A percentile compares a stretch with the other conserved stretches of the same genome.
Conservation (phyloP, 1,140 invertebrate species). For the Drosophila albomicans region DNA sequence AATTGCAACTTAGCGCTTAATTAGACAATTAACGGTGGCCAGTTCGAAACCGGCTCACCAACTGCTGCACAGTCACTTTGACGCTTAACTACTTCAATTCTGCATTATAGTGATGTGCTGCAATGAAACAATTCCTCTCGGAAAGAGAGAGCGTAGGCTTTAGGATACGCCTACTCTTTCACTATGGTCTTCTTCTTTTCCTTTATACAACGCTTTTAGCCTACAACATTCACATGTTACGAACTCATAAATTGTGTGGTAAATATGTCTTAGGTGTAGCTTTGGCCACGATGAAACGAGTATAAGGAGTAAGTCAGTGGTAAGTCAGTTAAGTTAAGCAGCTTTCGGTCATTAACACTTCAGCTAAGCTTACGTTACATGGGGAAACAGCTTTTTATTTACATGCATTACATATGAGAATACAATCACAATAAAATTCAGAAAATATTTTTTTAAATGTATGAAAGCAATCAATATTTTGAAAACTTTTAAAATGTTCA, state of each 20-base stretch:
- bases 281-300: neutral
- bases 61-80: slow-evolving; percentile 73
- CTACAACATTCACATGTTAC: slow-evolving; percentile 33
- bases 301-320: too few relatives aligned
- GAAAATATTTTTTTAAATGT: too few relatives aligned
- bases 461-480: too few relatives aligned
- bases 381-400: too few relatives aligned
- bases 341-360: slow-evolving; percentile 53
- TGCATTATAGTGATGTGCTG: slow-evolving; percentile 42
- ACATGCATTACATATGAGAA: slow-evolving; percentile 26
- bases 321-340: neutral
- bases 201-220: slow-evolving; percentile 35
- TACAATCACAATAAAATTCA: neutral
- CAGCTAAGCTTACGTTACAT: slow-evolving; percentile 14
- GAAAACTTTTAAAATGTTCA: too few relatives aligned
- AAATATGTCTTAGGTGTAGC: slow-evolving; percentile 53
- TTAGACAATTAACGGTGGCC: slow-evolving; percentile 73
- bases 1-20: slow-evolving; percentile 57
- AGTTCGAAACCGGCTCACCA: slow-evolving; percentile 43
- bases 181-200: slow-evolving; percentile 20
- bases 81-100: slow-evolving; percentile 71
- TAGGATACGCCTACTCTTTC: slow-evolving; percentile 26
- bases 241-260: slow-evolving; percentile 48
- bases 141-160: slow-evolving; percentile 7
- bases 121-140: neutral